Percentiles rank a stretch among this genome's conserved stretches.
Evolutionary conservation across 2,113 vertebrate species (phyloP).

Genomic region (Sclerurus mexicanus): DNA sequence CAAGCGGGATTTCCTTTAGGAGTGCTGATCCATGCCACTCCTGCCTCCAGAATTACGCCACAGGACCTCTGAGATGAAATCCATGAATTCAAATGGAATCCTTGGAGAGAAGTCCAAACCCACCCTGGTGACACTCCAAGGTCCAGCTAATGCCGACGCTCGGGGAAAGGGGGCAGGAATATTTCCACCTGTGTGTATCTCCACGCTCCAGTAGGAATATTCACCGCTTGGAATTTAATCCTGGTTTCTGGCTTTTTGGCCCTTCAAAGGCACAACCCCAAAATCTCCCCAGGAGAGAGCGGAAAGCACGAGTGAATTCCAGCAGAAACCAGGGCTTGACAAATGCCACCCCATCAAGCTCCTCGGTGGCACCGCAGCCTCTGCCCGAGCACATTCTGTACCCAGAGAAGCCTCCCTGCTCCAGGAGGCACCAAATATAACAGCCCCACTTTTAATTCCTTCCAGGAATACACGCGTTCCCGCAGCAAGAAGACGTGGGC

Average conservation of each 20-base stretch:
- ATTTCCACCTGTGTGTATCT: not conserved
- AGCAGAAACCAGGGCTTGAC: not conserved
- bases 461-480: slow-evolving; percentile 37
- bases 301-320: not conserved
- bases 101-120: not conserved
- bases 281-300: not conserved
- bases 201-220: not conserved
- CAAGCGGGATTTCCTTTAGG: not conserved
- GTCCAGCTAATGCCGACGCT: not conserved
- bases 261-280: not conserved
- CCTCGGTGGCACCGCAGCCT: not conserved
- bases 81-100: not conserved
- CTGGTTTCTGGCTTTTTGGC: not conserved
- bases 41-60: not conserved
- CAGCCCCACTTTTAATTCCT: slow-evolving; percentile 34
- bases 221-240: not conserved
- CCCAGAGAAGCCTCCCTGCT: slow-evolving; percentile 21
- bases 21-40: not conserved
- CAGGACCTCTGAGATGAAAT: not conserved
- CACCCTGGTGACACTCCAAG: not conserved
- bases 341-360: slow-evolving; percentile 10
- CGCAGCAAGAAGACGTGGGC: slow-evolving; percentile 46
- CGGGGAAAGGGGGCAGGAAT: rapidly evolving
- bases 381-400: slow-evolving; percentile 28
- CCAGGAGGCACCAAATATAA: slow-evolving; percentile 52